Percentiles rank a stretch among this genome's conserved stretches.
Evolutionary conservation across 2,113 vertebrate genomes (phyloP).

Genomic region (Crypturellus undulatus): DNA sequence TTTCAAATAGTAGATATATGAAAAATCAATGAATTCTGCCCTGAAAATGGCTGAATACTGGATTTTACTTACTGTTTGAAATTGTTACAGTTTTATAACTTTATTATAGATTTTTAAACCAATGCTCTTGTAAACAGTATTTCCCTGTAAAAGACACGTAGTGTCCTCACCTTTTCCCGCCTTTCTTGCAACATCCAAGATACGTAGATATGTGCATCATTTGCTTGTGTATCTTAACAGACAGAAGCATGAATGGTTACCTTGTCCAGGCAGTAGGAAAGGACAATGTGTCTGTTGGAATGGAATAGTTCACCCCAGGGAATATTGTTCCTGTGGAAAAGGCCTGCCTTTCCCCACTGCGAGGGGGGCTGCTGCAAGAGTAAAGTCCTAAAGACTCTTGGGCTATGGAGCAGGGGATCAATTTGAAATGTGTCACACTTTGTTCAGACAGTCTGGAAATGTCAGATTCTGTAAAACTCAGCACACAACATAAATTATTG

Average conservation of each 20-base stretch:
- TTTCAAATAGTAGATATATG: neutral
- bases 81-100: neutral
- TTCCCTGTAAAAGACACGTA: neutral
- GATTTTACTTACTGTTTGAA: neutral
- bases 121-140: neutral
- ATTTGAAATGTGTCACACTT: neutral
- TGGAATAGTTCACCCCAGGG: neutral
- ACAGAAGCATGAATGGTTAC: neutral
- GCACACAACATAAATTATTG: rapidly evolving
- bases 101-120: neutral
- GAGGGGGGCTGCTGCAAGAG: neutral
- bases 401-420: neutral
- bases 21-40: neutral
- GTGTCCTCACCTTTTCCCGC: neutral
- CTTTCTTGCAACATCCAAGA: neutral
- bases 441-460: neutral
- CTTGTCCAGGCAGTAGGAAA: neutral
- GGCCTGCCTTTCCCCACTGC: neutral
- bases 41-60: neutral
- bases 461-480: rapidly evolving
- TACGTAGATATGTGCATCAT: neutral
- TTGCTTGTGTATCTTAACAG: neutral
- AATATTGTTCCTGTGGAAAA: neutral
- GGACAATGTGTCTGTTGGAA: neutral
- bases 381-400: neutral